phyloP scores from a whole-genome alignment of 2,888 invertebrate genomes.

The Dicycla oo region DNA sequence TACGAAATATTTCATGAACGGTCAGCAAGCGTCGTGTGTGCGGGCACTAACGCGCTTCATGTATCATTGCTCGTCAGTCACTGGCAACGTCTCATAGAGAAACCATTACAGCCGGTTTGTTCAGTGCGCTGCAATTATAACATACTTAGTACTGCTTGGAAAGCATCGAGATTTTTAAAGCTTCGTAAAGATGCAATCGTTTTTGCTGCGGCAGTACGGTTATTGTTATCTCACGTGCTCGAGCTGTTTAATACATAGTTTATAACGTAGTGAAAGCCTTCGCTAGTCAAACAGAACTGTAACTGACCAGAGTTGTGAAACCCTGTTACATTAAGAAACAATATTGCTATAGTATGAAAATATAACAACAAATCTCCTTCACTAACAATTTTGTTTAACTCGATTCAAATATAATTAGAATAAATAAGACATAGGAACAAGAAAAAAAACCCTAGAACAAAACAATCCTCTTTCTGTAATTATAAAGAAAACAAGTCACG shows the following conservation, averaged over 20 bases:
- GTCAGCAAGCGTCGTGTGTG: neutral
- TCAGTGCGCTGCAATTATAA: neutral
- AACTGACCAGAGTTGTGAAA: no score
- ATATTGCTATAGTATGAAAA: neutral
- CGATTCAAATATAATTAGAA: neutral
- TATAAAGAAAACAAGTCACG: neutral
- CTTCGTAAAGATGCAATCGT: neutral
- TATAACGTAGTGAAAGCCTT: neutral
- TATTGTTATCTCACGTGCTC: neutral
- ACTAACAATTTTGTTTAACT: neutral
- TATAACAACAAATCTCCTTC: neutral
- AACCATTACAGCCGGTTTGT: neutral
- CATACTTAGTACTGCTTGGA: neutral
- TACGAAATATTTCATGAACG: neutral
- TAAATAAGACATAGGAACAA: neutral
- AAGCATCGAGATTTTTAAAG: neutral
- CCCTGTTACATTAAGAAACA: no score
- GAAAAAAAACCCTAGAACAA: neutral
- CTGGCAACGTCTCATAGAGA: neutral
- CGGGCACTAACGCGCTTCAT: neutral
- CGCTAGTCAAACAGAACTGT: neutral
- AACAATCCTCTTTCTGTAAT: neutral
- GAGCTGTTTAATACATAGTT: neutral
- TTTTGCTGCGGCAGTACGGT: neutral
- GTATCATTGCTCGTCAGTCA: constrained; percentile 9